Percentiles rank a stretch among this genome's conserved stretches.
Conservation (phyloP, 2,888 invertebrate genomes). For the Acanthosepion lycidas region DNA sequence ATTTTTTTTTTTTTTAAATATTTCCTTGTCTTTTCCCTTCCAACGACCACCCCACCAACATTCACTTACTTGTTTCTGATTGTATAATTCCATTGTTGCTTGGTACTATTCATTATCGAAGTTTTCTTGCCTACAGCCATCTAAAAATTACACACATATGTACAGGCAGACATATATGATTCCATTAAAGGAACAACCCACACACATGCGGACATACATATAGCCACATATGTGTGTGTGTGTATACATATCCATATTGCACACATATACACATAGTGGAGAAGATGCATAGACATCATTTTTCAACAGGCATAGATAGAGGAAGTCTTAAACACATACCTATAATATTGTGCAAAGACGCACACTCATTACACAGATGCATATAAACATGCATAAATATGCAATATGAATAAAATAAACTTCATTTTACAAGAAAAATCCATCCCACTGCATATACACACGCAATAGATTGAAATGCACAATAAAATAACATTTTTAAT, state of each 20-base stretch:
- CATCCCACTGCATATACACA: neutral
- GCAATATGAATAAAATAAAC: neutral
- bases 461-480: neutral
- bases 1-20: neutral
- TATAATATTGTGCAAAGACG: neutral
- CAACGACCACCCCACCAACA: neutral
- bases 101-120: neutral
- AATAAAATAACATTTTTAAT: no score
- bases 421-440: neutral
- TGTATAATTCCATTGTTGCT: constrained; percentile 10
- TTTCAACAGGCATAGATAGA: neutral
- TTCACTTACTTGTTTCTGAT: neutral
- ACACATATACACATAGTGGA: neutral
- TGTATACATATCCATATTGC: neutral
- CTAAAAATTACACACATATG: neutral
- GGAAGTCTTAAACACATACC: neutral
- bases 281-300: neutral
- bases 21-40: neutral
- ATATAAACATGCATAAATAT: neutral
- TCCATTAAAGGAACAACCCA: neutral
- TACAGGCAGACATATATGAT: neutral
- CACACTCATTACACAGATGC: neutral
- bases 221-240: neutral
- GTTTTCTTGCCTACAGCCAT: neutral
- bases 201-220: no score